These are phyloP conservation scores for Lamprotornis superbus DNA, from an alignment of 2,113 vertebrate genomes.

Conservation along the genomic window DNA sequence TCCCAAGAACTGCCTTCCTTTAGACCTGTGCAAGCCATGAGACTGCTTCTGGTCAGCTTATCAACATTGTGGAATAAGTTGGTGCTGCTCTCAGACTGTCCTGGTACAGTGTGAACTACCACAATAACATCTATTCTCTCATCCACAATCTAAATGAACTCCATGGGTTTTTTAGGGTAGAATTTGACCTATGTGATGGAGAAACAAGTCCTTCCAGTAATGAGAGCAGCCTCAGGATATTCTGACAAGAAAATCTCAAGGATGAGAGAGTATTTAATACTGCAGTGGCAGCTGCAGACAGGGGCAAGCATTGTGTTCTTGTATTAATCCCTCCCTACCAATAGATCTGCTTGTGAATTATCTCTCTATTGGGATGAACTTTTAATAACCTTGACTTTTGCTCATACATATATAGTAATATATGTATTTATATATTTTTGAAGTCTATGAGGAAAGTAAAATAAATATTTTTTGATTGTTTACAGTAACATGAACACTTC, in stretches of 20 bases:
- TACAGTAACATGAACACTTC: neutral
- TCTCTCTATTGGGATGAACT: neutral
- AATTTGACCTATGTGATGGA: neutral
- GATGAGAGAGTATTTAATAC: neutral
- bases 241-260: neutral
- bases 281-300: neutral
- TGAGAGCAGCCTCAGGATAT: neutral
- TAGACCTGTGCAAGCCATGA: neutral
- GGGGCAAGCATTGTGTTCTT: neutral
- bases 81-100: neutral
- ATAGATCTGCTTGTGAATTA: neutral
- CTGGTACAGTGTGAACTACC: neutral
- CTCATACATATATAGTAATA: neutral
- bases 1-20: neutral
- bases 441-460: neutral
- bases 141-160: neutral
- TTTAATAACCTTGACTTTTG: neutral
- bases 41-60: neutral
- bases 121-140: neutral
- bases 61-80: accelerated
- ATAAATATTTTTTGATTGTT: neutral
- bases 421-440: neutral
- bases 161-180: neutral
- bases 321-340: neutral
- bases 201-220: neutral